Base-by-base conservation (phyloP, 2,888 invertebrate species). In the Lepidonotus clava region DNA sequence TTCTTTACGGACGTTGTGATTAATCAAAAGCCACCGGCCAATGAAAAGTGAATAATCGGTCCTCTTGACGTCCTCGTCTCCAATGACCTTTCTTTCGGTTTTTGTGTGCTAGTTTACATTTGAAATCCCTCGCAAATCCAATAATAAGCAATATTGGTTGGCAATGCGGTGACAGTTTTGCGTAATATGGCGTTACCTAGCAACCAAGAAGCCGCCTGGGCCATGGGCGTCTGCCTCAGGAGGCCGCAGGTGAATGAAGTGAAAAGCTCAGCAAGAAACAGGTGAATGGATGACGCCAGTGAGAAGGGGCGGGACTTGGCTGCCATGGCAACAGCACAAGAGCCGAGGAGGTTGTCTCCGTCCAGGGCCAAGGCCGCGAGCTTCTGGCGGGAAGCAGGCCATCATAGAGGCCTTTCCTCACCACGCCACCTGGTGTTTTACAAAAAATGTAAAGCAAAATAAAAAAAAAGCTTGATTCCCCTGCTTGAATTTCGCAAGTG, bases 271-370 rank as follows among this genome's bases (percentile, higher is more conserved):
- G 38, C 38, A 71, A 71, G 71, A 71, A 71, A 71, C 36, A 34
- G 38, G 34, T 71, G 71, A 71, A 71, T 71, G 71, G 38, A 71
- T 71, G 71, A 71, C 71, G 71, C 34, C 71, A 71, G n/a, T n/a
- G n/a, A 38, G 71, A 21, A 34, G 71, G 71, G 71, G 71, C 71
- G 71, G 71, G 71, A 36, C 71, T 71, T 71, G 36, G 71, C 36
- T 71, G 71, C 71, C 71, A 71, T 71, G 71, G 71, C 71, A 71
- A 71, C 71, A 24, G 71, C 71, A 34, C n/a, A 71, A 18, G 36
- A 71, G 71, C 66, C 2, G 24, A 71, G 6, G 71, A 36, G 24
- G 61, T 61, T 61, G 4, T 56, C 56, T n/a, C 8, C 2, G 61
- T 11, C n/a, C 2, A 5, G 61, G 28, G 61, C 28, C 61, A 32